Evolutionary conservation across 1,140 invertebrate genomes (phyloP).

Genomic region (Metaphire vulgaris): DNA sequence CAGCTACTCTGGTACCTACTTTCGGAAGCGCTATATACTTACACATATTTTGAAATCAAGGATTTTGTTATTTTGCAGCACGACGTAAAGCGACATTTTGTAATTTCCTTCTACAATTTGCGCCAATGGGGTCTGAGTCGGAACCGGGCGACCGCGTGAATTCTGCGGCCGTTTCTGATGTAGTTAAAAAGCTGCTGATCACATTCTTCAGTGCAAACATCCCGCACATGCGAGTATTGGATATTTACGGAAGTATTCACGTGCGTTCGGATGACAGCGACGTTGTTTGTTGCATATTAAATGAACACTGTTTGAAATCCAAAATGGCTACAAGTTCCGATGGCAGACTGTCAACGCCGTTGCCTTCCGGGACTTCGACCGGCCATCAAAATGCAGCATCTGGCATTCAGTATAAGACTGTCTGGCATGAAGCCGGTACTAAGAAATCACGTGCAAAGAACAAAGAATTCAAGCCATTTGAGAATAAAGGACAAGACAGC

Average conservation of each 20-base stretch:
- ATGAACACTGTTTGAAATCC: conserved; percentile 21
- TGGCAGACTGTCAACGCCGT: not conserved
- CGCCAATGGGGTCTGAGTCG: not conserved
- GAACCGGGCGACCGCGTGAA: not conserved
- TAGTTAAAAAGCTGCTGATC: conserved; percentile 25
- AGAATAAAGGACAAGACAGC: no score
- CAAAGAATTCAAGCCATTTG: not conserved
- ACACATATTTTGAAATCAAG: no score
- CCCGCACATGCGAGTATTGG: conserved; percentile 4
- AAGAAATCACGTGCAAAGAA: not conserved
- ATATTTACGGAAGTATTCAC: conserved; percentile 25
- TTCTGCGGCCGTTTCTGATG: conserved; percentile 7
- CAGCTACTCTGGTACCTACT: no score
- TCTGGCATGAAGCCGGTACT: not conserved
- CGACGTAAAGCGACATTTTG: no score
- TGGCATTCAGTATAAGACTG: not conserved
- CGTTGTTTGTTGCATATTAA: conserved; percentile 21
- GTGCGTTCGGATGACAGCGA: conserved; percentile 22
- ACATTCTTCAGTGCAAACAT: conserved; percentile 26
- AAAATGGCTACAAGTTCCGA: not conserved
- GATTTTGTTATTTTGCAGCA: no score
- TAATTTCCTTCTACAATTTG: no score
- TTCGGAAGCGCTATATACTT: no score
- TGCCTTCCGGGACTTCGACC: no score
- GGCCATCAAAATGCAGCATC: not conserved